Evolutionary conservation across 2,797 vertebrate genomes (phyloP).

Genomic region (Psittacula echo): DNA sequence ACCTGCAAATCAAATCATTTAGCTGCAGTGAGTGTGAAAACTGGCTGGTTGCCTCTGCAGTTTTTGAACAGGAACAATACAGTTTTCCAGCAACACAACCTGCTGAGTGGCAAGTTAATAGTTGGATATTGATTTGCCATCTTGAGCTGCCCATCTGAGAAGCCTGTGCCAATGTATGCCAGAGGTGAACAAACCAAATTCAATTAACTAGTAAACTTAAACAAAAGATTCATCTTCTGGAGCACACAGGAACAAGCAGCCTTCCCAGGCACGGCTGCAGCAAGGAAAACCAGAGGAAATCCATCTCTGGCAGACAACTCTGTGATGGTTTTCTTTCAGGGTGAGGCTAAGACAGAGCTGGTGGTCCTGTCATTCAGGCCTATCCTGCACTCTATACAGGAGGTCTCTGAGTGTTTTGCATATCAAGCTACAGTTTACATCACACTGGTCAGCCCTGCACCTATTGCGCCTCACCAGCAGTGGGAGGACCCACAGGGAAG

Average conservation of each 20-base stretch:
- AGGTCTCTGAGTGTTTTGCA: background rate
- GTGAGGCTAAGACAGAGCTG: background rate
- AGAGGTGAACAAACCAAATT: background rate
- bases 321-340: background rate
- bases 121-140: background rate
- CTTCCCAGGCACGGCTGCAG: background rate
- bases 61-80: background rate
- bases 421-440: background rate
- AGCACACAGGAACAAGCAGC: background rate
- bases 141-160: background rate
- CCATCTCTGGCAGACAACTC: background rate
- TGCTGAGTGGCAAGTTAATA: background rate
- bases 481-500: background rate
- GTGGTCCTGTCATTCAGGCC: background rate
- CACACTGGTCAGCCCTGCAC: background rate
- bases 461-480: fast-evolving
- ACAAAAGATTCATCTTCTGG: background rate
- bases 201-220: background rate
- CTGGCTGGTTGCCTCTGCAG: background rate
- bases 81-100: background rate
- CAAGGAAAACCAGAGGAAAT: background rate
- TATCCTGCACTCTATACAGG: fast-evolving
- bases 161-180: background rate
- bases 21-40: background rate
- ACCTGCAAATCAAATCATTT: background rate